Evolutionary conservation across 2,888 invertebrate species (phyloP).

Genomic region (Agrotis ipsilon): DNA sequence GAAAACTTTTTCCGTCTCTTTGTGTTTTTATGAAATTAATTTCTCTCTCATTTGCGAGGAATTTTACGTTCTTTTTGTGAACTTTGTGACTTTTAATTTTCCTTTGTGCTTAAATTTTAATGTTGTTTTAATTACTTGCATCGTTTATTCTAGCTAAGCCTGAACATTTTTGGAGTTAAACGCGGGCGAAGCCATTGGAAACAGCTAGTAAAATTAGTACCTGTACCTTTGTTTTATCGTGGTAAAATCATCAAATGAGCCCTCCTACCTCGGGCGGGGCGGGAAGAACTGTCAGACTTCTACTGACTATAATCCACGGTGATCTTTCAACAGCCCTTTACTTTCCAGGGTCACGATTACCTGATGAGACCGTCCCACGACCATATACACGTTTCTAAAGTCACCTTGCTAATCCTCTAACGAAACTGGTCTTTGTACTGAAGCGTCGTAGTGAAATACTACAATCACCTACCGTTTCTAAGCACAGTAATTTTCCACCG

Average conservation of each 20-base stretch:
- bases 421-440: background rate
- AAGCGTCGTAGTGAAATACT: background rate
- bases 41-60: background rate
- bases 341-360: too few relatives aligned
- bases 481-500: constrained; percentile 69
- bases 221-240: too few relatives aligned
- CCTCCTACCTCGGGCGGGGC: too few relatives aligned
- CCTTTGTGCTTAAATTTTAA: background rate
- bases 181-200: too few relatives aligned
- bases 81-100: constrained; percentile 1
- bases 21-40: constrained; percentile 16
- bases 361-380: too few relatives aligned
- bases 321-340: too few relatives aligned
- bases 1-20: constrained; percentile 1
- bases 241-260: too few relatives aligned
- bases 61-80: background rate
- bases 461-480: constrained; percentile 44
- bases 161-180: too few relatives aligned
- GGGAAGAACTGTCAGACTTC: too few relatives aligned
- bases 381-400: background rate
- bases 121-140: background rate
- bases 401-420: background rate
- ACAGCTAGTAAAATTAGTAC: too few relatives aligned
- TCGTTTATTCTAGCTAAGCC: background rate
- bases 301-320: too few relatives aligned